phyloP scores from a whole-genome alignment of 1,140 invertebrate species.

The Scaptodrosophila lebanonensis region DNA sequence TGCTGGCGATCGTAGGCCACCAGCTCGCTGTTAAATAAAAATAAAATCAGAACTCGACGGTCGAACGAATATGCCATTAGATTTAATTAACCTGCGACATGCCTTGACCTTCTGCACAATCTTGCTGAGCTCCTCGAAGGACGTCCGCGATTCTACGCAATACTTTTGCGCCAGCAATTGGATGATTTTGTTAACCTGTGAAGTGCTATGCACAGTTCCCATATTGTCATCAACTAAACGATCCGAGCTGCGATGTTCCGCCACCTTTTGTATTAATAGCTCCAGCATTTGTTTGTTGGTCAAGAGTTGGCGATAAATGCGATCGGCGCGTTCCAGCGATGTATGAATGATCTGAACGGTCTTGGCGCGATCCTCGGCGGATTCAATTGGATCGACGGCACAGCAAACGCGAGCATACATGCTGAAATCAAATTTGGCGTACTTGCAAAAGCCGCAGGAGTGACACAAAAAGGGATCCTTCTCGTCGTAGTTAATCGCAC shows the following conservation, averaged over 20 bases:
- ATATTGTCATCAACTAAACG: constrained; percentile 77
- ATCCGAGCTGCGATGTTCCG: constrained; percentile 72
- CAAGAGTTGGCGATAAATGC: constrained; percentile 93
- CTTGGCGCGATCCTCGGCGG: constrained; percentile 97
- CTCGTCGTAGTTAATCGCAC: constrained; percentile 99
- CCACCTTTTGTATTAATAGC: constrained; percentile 75
- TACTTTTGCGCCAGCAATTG: constrained; percentile 94
- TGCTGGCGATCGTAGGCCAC: constrained; percentile 95
- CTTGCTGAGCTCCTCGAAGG: constrained; percentile 97
- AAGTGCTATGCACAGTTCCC: constrained; percentile 78
- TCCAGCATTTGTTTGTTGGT: constrained; percentile 93
- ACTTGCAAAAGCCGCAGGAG: constrained; percentile 99
- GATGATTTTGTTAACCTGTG: constrained; percentile 89
- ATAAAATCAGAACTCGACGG: neutral
- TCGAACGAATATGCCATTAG: neutral
- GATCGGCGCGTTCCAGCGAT: constrained; percentile 94
- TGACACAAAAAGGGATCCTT: constrained; percentile 99
- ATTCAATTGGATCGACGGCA: constrained; percentile 97
- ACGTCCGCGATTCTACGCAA: constrained; percentile 94
- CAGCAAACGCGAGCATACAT: constrained; percentile 93
- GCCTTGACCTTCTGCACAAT: constrained; percentile 95
- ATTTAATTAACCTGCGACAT: constrained; percentile 80
- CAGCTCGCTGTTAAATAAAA: constrained; percentile 81
- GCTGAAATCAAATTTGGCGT: constrained; percentile 99
- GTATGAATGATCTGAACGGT: constrained; percentile 93